Evolutionary conservation across 2,888 invertebrate species (phyloP).

Genomic region (Pseudococcus longispinus): DNA sequence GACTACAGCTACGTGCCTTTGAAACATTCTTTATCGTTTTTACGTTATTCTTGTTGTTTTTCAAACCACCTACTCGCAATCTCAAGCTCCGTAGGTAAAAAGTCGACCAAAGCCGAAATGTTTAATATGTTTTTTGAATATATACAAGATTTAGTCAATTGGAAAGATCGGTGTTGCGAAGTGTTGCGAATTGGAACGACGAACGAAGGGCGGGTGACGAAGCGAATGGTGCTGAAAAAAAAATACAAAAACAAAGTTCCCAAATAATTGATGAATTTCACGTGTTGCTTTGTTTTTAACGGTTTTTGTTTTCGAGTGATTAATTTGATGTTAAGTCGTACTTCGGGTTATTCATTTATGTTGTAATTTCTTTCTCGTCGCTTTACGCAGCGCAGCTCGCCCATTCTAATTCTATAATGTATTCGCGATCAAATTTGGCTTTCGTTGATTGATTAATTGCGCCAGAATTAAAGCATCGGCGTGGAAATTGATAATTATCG

Average conservation of each 20-base stretch:
- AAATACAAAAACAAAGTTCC: neutral
- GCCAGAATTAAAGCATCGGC: neutral
- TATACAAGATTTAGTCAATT: neutral
- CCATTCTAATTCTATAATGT: slow-evolving; percentile 4
- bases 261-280: slow-evolving; percentile 25
- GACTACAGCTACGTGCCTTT: too few species aligned
- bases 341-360: neutral
- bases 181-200: too few species aligned
- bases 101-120: neutral
- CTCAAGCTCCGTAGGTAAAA: neutral
- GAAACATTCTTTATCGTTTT: too few species aligned
- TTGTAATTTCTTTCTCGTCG: neutral
- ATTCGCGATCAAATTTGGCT: neutral
- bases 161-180: neutral
- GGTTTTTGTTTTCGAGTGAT: slow-evolving; percentile 2
- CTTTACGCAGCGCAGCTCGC: too few species aligned
- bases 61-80: neutral
- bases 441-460: neutral
- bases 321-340: slow-evolving; percentile 1
- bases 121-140: neutral
- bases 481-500: slow-evolving; percentile 1
- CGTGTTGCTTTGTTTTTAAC: slow-evolving; percentile 15
- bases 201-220: neutral
- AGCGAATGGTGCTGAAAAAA: neutral
- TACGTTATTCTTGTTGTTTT: too few species aligned